phyloP scores from a whole-genome alignment of 2,888 invertebrate species.

The Fabriciana adippe region DNA sequence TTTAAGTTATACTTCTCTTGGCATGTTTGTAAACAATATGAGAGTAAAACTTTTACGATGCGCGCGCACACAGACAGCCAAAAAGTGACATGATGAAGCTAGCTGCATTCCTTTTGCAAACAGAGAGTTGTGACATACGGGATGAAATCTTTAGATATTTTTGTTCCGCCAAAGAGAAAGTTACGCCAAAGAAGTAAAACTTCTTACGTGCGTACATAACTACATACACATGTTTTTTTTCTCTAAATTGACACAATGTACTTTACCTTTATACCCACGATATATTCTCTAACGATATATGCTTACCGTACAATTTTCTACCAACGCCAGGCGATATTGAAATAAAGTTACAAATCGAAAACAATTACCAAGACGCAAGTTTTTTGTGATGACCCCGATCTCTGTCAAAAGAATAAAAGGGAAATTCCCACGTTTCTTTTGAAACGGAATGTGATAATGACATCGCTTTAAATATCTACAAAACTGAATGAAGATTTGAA shows the following conservation, averaged over 20 bases:
- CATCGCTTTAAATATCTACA: not conserved
- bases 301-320: not conserved
- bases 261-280: not conserved
- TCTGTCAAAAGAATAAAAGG: conserved; percentile 45
- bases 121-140: no score
- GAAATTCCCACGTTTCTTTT: conserved; percentile 31
- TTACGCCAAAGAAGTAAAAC: no score
- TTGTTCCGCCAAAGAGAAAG: no score
- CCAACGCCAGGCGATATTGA: conserved; percentile 18
- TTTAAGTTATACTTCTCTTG: no score
- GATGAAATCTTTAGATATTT: no score
- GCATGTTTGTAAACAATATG: no score
- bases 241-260: not conserved
- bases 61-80: no score
- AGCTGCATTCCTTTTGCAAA: no score
- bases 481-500: not conserved
- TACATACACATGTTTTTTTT: no score
- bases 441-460: conserved; percentile 12
- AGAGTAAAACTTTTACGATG: no score
- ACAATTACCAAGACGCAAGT: conserved; percentile 66
- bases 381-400: conserved; percentile 61
- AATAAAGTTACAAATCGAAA: conserved; percentile 65
- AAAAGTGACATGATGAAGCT: no score
- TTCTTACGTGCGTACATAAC: no score
- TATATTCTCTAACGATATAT: not conserved